phyloP scores from a whole-genome alignment of 2,888 invertebrate species.

The Eumerus sabulonum region DNA sequence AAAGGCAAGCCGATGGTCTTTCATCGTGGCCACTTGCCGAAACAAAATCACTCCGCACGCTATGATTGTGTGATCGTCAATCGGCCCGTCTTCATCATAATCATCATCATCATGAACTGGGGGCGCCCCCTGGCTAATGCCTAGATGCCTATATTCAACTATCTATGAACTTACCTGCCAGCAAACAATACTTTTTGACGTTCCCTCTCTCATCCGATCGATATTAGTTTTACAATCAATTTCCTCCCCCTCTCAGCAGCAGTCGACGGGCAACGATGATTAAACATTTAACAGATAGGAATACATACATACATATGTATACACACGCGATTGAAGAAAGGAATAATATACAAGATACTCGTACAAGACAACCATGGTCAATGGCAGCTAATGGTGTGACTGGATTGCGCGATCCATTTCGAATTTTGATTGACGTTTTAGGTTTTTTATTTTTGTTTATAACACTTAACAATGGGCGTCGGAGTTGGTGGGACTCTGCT shows the following conservation, averaged over 20 bases:
- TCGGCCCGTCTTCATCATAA: conserved; percentile 29
- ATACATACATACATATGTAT: neutral
- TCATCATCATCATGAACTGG: conserved; percentile 40
- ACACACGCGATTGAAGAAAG: conserved; percentile 27
- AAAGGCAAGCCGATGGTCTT: conserved; percentile 56
- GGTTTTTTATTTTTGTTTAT: too few species aligned
- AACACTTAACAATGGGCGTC: conserved; percentile 53
- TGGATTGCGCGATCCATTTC: conserved; percentile 62
- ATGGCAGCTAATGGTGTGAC: conserved; percentile 64
- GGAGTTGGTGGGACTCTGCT: conserved; percentile 4
- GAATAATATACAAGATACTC: conserved; percentile 20
- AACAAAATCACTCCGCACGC: conserved; percentile 48
- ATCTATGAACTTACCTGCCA: too few species aligned
- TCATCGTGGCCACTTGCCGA: conserved; percentile 64
- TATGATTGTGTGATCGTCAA: conserved; percentile 16
- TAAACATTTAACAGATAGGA: conserved; percentile 64
- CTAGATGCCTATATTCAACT: conserved; percentile 27
- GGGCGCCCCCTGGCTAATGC: conserved; percentile 62
- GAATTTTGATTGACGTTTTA: conserved; percentile 66
- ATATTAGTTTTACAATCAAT: conserved; percentile 66
- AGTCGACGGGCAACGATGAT: conserved; percentile 33
- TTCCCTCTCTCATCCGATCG: conserved; percentile 3
- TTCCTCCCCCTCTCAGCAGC: conserved; percentile 5
- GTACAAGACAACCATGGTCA: conserved; percentile 40
- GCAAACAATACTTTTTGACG: conserved; percentile 15